Evolutionary conservation across 2,888 invertebrate genomes (phyloP), one percentile per base, ranked within the genome.

Genomic region (Trissonchulus latispiculum): DNA sequence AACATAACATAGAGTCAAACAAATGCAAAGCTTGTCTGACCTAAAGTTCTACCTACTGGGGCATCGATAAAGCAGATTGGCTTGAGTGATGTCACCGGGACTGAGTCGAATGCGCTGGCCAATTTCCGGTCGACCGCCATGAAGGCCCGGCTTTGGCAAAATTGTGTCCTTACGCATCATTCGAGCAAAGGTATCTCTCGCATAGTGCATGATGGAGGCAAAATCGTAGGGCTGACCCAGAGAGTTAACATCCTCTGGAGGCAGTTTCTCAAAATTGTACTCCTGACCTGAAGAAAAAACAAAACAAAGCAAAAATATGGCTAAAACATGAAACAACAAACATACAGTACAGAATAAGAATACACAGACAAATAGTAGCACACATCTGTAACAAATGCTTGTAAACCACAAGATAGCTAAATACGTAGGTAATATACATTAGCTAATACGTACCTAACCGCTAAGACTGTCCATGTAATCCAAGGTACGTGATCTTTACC

Each of bases 251-350:
- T 99, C 97, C 78, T 93, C 93, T n/a, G 91, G 90, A 61, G 94
- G 93, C 72, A 96, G 85, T 85, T 95, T 96, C 85, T 99, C 97
- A 86, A 99, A 99, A 85, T 99, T 99, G 86, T 99, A 99, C 83
- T 97, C 96, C 87, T 99, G 97, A 70, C 97, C 96, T 93, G 85
- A 74, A 80, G n/a, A n/a, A n/a, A n/a, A n/a, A n/a, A n/a, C n/a
- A n/a, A n/a, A n/a, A n/a, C n/a, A n/a, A n/a, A n/a, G n/a, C n/a
- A n/a, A n/a, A n/a, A n/a, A n/a, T n/a, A n/a, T n/a, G n/a, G n/a
- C n/a, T n/a, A n/a, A n/a, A n/a, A n/a, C n/a, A n/a, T n/a, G n/a
- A n/a, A n/a, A n/a, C n/a, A n/a, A n/a, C n/a, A n/a, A n/a, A n/a
- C n/a, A n/a, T n/a, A n/a, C n/a, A n/a, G n/a, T n/a, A n/a, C n/a